phyloP scores from a whole-genome alignment of 2,888 invertebrate species.

The Andrena minutula region DNA sequence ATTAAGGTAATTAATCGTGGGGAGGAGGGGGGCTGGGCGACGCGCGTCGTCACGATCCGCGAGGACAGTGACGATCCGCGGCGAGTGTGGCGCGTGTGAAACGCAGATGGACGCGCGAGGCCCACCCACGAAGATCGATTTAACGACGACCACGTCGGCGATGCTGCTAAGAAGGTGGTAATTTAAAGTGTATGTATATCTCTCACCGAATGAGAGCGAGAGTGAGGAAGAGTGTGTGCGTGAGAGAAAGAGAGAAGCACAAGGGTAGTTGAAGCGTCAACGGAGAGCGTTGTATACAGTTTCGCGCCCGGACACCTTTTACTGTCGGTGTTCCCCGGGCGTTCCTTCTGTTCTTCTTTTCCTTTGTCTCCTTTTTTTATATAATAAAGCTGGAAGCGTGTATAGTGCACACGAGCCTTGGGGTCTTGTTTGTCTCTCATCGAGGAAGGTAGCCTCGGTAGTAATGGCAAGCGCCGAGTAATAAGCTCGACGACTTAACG shows the following conservation, averaged over 20 bases:
- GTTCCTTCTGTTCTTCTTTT: conserved; percentile 13
- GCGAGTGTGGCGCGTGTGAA: conserved; percentile 48
- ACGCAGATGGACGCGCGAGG: conserved; percentile 52
- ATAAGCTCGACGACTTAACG: conserved; percentile 46
- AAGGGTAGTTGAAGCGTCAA: conserved; percentile 36
- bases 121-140: conserved; percentile 69
- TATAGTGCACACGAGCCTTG: conserved; percentile 30
- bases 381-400: conserved; percentile 71
- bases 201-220: conserved; percentile 46
- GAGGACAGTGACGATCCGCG: conserved; percentile 64
- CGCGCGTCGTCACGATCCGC: conserved; percentile 61
- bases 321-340: conserved; percentile 27
- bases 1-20: conserved; percentile 79
- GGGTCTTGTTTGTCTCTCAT: conserved; percentile 38
- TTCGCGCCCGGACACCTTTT: conserved; percentile 36
- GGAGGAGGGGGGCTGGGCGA: conserved; percentile 30
- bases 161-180: conserved; percentile 59
- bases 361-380: conserved; percentile 61
- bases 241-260: conserved; percentile 21
- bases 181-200: conserved; percentile 50
- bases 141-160: conserved; percentile 53
- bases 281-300: conserved; percentile 48
- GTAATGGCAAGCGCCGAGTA: conserved; percentile 44
- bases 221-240: conserved; percentile 29
- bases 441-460: conserved; percentile 18